Conservation (phyloP, 2,888 invertebrate species). For the Agrotis puta region DNA sequence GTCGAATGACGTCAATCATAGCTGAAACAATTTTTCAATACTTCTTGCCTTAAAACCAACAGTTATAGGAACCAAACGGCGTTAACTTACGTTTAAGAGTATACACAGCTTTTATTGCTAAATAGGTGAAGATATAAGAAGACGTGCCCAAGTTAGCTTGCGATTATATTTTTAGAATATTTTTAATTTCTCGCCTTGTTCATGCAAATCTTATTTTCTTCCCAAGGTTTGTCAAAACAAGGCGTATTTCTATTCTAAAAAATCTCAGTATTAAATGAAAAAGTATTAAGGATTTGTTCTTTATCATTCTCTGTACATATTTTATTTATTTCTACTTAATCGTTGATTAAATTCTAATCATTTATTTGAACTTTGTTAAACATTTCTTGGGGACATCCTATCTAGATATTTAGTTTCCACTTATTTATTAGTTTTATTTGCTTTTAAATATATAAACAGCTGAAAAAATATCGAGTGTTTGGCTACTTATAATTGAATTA, state of each 20-base stretch:
- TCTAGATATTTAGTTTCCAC: slow-evolving; percentile 28
- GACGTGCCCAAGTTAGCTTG: slow-evolving; percentile 55
- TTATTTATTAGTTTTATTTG: slow-evolving; percentile 38
- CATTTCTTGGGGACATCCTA: slow-evolving; percentile 46
- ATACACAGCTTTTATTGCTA: slow-evolving; percentile 63
- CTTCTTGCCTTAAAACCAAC: slow-evolving; percentile 50
- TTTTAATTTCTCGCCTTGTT: slow-evolving; percentile 39
- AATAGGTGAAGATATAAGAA: slow-evolving; percentile 44
- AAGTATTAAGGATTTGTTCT: slow-evolving; percentile 25
- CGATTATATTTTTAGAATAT: slow-evolving; percentile 34
- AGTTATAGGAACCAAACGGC: slow-evolving; percentile 50
- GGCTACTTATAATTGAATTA: slow-evolving; percentile 23
- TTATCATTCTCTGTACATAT: slow-evolving; percentile 32
- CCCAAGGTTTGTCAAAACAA: slow-evolving; percentile 54
- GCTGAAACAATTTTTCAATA: neutral
- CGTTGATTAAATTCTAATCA: slow-evolving; percentile 7
- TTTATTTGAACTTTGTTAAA: slow-evolving; percentile 49
- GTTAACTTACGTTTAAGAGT: slow-evolving; percentile 59
- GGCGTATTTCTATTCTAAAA: slow-evolving; percentile 28
- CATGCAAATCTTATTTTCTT: slow-evolving; percentile 45
- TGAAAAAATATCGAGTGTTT: slow-evolving; percentile 31
- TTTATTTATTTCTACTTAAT: slow-evolving; percentile 10
- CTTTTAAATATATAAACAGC: slow-evolving; percentile 60
- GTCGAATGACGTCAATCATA: neutral
- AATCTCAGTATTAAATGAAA: slow-evolving; percentile 45